Percentiles rank a stretch among this genome's conserved stretches.
phyloP scores from a whole-genome alignment of 2,113 vertebrate genomes.

The Mastomys natalensis region DNA sequence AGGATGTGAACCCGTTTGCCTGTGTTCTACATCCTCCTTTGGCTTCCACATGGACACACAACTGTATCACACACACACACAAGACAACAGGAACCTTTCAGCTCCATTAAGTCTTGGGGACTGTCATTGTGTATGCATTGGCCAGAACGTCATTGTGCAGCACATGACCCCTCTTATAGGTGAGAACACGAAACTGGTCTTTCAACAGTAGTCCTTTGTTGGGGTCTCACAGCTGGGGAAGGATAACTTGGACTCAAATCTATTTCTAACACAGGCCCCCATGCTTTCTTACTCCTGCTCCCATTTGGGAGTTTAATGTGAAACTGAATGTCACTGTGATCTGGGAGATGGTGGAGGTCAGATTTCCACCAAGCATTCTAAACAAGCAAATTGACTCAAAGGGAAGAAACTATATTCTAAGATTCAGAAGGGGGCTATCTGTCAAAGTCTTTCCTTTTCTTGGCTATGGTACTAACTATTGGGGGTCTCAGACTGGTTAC shows the following conservation, averaged over 20 bases:
- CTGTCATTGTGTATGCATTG: not conserved
- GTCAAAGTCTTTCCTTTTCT: not conserved
- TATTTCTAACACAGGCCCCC: not conserved
- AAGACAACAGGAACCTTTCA: not conserved
- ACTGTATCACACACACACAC: not conserved
- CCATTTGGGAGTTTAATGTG: conserved; percentile 7
- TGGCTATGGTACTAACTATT: not conserved
- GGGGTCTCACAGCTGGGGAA: not conserved
- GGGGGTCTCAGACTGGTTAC: not conserved
- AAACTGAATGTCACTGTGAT: not conserved
- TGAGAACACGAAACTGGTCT: conserved; percentile 43
- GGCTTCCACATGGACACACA: not conserved
- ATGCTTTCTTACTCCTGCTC: not conserved
- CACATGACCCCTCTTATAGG: not conserved
- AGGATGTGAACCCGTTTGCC: not conserved
- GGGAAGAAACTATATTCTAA: conserved; percentile 42
- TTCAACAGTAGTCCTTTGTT: conserved; percentile 39
- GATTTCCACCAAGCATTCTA: not conserved
- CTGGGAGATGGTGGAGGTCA: not conserved
- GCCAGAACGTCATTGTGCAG: not conserved
- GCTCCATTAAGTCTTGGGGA: not conserved
- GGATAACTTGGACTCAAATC: not conserved
- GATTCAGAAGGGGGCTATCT: conserved; percentile 14
- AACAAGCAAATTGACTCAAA: conserved; percentile 21
- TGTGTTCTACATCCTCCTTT: not conserved